Base-by-base conservation (phyloP, 1,140 invertebrate species). In the Lepidurus apus region DNA sequence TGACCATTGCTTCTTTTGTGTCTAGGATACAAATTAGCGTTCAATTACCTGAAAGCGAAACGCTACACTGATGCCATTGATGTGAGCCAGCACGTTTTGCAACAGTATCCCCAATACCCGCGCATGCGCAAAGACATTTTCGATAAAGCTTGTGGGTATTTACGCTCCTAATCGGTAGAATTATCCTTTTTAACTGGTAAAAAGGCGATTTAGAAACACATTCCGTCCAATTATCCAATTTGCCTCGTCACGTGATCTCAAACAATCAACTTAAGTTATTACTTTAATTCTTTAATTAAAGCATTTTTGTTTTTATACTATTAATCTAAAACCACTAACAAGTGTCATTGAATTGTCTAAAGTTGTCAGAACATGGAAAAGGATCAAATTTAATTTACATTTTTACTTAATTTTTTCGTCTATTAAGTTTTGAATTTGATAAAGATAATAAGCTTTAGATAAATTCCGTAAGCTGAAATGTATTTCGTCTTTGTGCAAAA, bases 111-210 rank as follows among this genome's bases (percentile, higher is more conserved):
- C 0, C 93, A 97, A 81, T 98, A 96, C 87, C 92, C 94, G 0
- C 93, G 93, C 81, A 93, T 98, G 7, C 91, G 89, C 79, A 97
- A 97, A 84, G 96, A 98, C 80, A 95, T 99, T 81, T 87, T 98
- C 43, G 96, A 98, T 80, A 98, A 98, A 86, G 94, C 94, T n/a
- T 90, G 95, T 80, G 89, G 89, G 82, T 93, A 93, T 88, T 87
- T 96, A 80, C 87, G 94, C 82, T 89, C 90, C 1, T 95, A 81
- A 34, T 34, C 34, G 34, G 4, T 34, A 3, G 34, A 34, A 85
- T 10, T 44, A 47, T 9, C 13, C 17, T 76, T 79, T 24, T 44
- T 65, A 65, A 21, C 53, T 6, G 53, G 21, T 34, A 34, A 34
- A 34, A 34, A 34, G 34, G 3, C 34, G 34, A 34, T 34, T 17